Percentiles rank a stretch among this genome's conserved stretches.
Evolutionary conservation across 2,797 vertebrate genomes (phyloP).

Genomic region (Bradypus variegatus): DNA sequence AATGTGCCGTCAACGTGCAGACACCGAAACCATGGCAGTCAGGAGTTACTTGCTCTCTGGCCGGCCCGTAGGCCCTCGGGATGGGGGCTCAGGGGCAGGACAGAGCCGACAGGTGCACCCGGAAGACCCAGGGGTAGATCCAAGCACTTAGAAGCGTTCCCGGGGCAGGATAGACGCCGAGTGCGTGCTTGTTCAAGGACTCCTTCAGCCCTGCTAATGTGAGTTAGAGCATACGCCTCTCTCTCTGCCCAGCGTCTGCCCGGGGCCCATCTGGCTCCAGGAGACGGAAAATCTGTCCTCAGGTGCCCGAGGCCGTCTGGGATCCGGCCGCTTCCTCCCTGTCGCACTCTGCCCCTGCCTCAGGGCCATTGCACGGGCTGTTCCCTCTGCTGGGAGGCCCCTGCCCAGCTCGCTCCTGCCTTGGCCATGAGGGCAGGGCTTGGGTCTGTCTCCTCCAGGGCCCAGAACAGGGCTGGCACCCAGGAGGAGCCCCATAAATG

Average conservation of each 20-base stretch:
- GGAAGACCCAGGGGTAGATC: neutral
- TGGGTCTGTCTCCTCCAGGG: neutral
- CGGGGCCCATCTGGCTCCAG: neutral
- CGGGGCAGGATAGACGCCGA: rapidly evolving
- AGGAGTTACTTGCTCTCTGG: neutral
- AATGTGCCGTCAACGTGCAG: rapidly evolving
- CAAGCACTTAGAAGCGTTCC: neutral
- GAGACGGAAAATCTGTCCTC: neutral
- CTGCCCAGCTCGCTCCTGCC: no score
- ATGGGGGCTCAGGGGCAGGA: neutral
- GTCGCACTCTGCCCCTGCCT: neutral
- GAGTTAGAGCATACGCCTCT: rapidly evolving
- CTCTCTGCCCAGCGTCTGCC: neutral
- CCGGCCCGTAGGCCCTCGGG: rapidly evolving
- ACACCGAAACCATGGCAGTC: rapidly evolving
- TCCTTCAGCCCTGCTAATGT: neutral
- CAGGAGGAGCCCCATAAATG: rapidly evolving
- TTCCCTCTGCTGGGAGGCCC: no score
- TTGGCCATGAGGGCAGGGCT: neutral
- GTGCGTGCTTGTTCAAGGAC: neutral
- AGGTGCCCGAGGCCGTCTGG: rapidly evolving
- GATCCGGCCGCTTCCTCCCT: neutral
- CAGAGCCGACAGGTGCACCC: neutral
- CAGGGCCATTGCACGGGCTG: neutral
- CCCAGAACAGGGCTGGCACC: neutral